phyloP scores from a whole-genome alignment of 2,113 vertebrate species.

The Elephas maximus region DNA sequence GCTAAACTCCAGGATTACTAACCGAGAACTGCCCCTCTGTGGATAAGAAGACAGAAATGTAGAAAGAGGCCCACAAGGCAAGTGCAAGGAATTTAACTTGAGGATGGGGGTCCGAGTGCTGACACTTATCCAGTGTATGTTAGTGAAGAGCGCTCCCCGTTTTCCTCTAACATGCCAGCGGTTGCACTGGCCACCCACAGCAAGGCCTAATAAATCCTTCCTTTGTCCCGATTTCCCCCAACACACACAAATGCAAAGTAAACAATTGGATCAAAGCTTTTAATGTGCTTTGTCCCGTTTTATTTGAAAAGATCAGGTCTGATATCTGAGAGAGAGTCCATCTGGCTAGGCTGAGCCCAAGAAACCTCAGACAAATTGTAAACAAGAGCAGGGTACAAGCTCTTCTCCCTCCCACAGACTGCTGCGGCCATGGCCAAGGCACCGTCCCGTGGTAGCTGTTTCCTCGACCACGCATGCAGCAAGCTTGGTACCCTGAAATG shows the following conservation, averaged over 20 bases:
- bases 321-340: constrained; percentile 82
- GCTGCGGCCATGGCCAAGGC: background rate
- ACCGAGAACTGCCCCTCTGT: background rate
- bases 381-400: constrained; percentile 70
- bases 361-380: constrained; percentile 80
- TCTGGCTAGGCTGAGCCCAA: constrained; percentile 75
- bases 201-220: constrained; percentile 79
- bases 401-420: background rate
- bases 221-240: constrained; percentile 80
- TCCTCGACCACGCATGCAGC: background rate
- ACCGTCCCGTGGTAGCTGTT: background rate
- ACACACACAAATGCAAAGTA: constrained; percentile 82
- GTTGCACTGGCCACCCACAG: constrained; percentile 78
- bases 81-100: background rate
- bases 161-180: background rate
- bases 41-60: background rate
- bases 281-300: constrained; percentile 83
- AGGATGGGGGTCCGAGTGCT: background rate
- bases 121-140: background rate
- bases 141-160: background rate
- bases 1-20: background rate
- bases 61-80: background rate
- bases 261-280: constrained; percentile 83
- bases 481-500: background rate
- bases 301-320: constrained; percentile 85